Percentiles rank a stretch among this genome's conserved stretches.
Evolutionary conservation across 2,888 invertebrate genomes (phyloP).

Genomic region (Synanthedon tipuliformis): DNA sequence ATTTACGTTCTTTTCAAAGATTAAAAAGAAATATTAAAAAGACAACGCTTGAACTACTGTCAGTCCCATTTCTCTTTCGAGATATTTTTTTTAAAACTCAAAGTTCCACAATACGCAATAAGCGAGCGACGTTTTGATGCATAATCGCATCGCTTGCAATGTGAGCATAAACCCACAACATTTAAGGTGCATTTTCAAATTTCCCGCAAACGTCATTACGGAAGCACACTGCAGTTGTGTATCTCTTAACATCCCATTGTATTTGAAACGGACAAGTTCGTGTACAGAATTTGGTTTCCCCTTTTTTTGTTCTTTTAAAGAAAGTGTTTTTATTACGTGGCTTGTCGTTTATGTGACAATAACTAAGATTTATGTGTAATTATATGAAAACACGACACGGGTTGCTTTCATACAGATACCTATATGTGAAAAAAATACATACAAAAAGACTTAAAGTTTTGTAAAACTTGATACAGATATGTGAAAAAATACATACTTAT

Average conservation of each 20-base stretch:
- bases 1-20: no score
- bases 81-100: no score
- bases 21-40: no score
- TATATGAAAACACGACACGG: no score
- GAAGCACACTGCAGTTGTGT: constrained; percentile 22
- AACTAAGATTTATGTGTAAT: constrained; percentile 11
- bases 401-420: no score
- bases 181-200: not conserved
- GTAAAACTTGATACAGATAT: no score
- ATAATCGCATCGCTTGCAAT: not conserved
- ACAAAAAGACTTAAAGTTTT: no score
- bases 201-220: constrained; percentile 7
- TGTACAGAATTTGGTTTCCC: constrained; percentile 23
- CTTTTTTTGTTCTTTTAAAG: constrained; percentile 17
- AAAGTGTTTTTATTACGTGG: constrained; percentile 25
- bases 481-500: no score
- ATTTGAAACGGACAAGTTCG: constrained; percentile 15
- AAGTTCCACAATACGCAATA: not conserved
- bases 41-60: no score
- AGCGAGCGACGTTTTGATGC: not conserved
- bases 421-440: no score
- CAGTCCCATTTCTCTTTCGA: no score
- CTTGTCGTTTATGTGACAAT: constrained; percentile 24
- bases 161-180: not conserved
- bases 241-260: constrained; percentile 20